phyloP scores from a whole-genome alignment of 35 echinoderm and acorn worm genomes.

The Patiria miniata region DNA sequence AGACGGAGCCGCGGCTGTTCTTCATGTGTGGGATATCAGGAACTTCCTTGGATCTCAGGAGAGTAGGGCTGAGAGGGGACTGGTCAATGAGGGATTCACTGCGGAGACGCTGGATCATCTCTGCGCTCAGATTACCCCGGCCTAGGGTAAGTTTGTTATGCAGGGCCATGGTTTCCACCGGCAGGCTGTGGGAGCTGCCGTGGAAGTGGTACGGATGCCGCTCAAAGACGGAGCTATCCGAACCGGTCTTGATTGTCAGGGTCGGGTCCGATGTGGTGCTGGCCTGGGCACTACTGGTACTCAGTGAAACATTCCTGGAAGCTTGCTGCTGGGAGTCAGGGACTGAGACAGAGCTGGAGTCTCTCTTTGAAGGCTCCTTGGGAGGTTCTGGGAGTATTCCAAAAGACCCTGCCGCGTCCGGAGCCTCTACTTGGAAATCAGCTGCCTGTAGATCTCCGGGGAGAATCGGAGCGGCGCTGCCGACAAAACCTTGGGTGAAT shows the following conservation, averaged over 20 bases:
- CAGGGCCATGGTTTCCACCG: constrained; percentile 42
- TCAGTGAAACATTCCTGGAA: constrained; percentile 21
- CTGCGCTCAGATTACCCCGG: constrained; percentile 49
- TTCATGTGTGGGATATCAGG: neutral
- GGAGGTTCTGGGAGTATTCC: neutral
- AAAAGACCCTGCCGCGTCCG: neutral
- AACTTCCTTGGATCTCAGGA: constrained; percentile 23
- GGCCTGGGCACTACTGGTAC: constrained; percentile 48
- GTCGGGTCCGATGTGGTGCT: constrained; percentile 70
- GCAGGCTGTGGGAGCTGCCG: constrained; percentile 88
- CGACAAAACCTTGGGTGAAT: constrained; percentile 79
- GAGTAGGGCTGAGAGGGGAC: neutral
- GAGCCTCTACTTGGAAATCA: constrained; percentile 2
- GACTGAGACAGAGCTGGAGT: constrained; percentile 32
- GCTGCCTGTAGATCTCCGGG: constrained; percentile 31
- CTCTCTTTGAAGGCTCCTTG: constrained; percentile 22
- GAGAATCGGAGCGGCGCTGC: constrained; percentile 42
- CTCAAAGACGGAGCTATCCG: constrained; percentile 19
- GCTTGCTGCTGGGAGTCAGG: constrained; percentile 24
- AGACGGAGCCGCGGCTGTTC: constrained; percentile 11
- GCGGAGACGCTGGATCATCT: constrained; percentile 2
- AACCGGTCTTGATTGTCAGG: neutral
- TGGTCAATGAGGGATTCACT: neutral
- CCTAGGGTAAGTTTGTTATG: neutral
- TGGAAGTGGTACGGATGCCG: constrained; percentile 17